phyloP scores from a whole-genome alignment of 2,888 invertebrate genomes.

The Dicranocentrus wangi region DNA sequence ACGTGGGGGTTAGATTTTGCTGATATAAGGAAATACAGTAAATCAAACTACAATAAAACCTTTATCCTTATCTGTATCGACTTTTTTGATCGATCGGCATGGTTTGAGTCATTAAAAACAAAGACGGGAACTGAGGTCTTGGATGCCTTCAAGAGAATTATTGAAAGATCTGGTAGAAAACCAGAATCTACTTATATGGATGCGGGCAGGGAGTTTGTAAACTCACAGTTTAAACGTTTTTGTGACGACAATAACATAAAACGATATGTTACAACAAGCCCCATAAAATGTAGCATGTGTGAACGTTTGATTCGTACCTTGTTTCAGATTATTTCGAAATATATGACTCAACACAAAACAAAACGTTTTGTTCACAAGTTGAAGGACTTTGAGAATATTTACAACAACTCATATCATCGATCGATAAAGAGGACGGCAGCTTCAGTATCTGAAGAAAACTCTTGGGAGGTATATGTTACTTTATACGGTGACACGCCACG shows the following conservation, averaged over 20 bases:
- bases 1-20: slow-evolving; percentile 61
- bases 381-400: slow-evolving; percentile 18
- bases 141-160: slow-evolving; percentile 59
- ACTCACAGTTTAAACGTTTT: background rate
- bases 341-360: slow-evolving; percentile 29
- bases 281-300: slow-evolving; percentile 30
- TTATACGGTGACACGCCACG: background rate
- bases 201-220: slow-evolving; percentile 57
- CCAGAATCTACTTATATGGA: slow-evolving; percentile 44
- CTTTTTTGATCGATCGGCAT: slow-evolving; percentile 67
- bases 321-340: slow-evolving; percentile 36
- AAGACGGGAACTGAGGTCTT: slow-evolving; percentile 51
- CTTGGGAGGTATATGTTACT: background rate
- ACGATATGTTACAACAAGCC: slow-evolving; percentile 24
- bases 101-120: slow-evolving; percentile 59
- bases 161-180: slow-evolving; percentile 26
- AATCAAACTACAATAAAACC: slow-evolving; percentile 53
- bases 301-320: slow-evolving; percentile 31
- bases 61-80: slow-evolving; percentile 67
- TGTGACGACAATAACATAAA: slow-evolving; percentile 26
- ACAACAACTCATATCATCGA: slow-evolving; percentile 27
- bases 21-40: slow-evolving; percentile 54
- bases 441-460: slow-evolving; percentile 6
- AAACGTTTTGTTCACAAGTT: slow-evolving; percentile 34
- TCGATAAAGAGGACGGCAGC: background rate